Conservation (phyloP, 2,888 invertebrate species). For the Ornithoptera alexandrae region DNA sequence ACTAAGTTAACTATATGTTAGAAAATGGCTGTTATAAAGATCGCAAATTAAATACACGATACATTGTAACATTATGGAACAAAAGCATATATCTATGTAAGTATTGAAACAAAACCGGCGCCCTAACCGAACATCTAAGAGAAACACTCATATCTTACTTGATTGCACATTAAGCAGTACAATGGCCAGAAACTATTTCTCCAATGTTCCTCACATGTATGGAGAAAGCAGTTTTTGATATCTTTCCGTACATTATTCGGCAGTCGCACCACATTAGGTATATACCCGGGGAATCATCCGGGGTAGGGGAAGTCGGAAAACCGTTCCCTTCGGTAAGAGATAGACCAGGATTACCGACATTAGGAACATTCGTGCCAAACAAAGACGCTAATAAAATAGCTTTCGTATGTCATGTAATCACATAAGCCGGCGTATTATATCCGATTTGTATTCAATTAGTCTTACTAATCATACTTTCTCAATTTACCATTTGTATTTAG, state of each 20-base stretch:
- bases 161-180: slow-evolving; percentile 6
- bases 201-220: slow-evolving; percentile 8
- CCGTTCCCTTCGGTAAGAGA: slow-evolving; percentile 56
- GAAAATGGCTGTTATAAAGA: too few relatives aligned
- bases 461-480: slow-evolving; percentile 4
- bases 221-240: slow-evolving; percentile 11
- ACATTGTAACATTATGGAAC: neutral
- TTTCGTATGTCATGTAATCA: slow-evolving; percentile 36
- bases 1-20: too few relatives aligned
- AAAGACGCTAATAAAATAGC: slow-evolving; percentile 43
- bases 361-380: slow-evolving; percentile 45
- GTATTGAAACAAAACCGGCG: neutral
- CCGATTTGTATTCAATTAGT: slow-evolving; percentile 23
- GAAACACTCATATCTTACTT: slow-evolving; percentile 1
- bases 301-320: slow-evolving; percentile 36
- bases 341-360: slow-evolving; percentile 52
- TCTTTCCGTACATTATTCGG: slow-evolving; percentile 27
- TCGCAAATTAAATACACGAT: too few relatives aligned
- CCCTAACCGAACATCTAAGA: neutral
- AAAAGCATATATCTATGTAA: neutral
- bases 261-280: slow-evolving; percentile 48
- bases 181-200: slow-evolving; percentile 8
- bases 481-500: neutral
- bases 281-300: slow-evolving; percentile 39
- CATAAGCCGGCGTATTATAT: slow-evolving; percentile 29